Base-by-base conservation (phyloP, 2,797 vertebrate genomes). In the Melopsittacus undulatus region DNA sequence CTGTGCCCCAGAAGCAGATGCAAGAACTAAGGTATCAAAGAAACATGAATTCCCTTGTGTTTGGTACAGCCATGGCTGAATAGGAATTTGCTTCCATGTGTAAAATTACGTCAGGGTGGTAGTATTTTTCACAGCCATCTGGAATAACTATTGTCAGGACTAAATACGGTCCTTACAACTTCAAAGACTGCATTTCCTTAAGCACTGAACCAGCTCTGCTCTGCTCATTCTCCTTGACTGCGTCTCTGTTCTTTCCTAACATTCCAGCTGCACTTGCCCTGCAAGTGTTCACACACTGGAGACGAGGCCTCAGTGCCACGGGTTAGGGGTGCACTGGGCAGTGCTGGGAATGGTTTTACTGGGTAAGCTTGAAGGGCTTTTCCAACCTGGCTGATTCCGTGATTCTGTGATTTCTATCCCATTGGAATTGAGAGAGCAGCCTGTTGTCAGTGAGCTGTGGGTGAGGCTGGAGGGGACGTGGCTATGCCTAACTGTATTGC, bases 401-500 rank as follows among this genome's bases (percentile, higher is more conserved):
- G 52, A 32, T 34, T 34, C 21, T 57, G 4, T 57, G 22, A 5
- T 57, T 34, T 24, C n/a, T 57, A 57, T 57, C 22, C 22, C 32
- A 1, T 48, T 16, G 52, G 61, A 36, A n/a, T 40, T 12, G 36
- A 10, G 54, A 73, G 20, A 21, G n/a, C 29, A 24, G 30, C 49
- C 13, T 13, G 51, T 42, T 13, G 40, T 52, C 36, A 12, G 3
- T 0, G 5, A 26, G 46, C 52, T 2, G 1, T 5, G 30, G 43
- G 38, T 10, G n/a, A 64, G 61, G 34, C 43, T 56, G 52, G 5
- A 34, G 38, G 38, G 54, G 20, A 18, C 13, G 24, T 0, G 1
- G 54, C 49, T 30, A 17, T 17, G 68, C n/a, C 63, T 17, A 0
- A 3, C 14, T 3, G 32, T 48, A 32, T 40, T 7, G 1, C 5